Evolutionary conservation across 2,113 vertebrate genomes (phyloP).

Genomic region (Vulpes ferrilata): DNA sequence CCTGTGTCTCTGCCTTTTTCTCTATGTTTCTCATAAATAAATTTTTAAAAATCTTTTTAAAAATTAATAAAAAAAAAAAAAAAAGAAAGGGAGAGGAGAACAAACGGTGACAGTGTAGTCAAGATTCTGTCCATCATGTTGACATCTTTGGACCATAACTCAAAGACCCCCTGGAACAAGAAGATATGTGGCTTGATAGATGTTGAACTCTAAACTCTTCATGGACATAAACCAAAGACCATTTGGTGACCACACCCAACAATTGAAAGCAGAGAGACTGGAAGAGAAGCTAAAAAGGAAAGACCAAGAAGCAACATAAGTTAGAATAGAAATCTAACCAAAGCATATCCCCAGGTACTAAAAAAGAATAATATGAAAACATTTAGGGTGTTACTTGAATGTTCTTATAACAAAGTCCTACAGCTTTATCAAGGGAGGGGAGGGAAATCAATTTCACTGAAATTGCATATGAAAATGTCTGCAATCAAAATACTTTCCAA

Average conservation of each 20-base stretch:
- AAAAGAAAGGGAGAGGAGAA: neutral
- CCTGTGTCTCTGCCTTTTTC: too few species aligned
- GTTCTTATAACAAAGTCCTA: conserved; percentile 60
- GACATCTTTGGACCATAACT: neutral
- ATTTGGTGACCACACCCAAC: conserved; percentile 95
- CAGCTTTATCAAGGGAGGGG: conserved; percentile 59
- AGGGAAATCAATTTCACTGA: conserved; percentile 74
- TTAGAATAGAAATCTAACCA: conserved; percentile 94
- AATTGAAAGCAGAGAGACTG: conserved; percentile 95
- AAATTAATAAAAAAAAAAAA: too few species aligned
- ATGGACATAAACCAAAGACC: conserved; percentile 97
- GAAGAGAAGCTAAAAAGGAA: conserved; percentile 95
- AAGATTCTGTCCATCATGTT: neutral
- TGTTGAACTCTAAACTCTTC: conserved; percentile 92
- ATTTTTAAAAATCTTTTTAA: too few species aligned
- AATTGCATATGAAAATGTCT: conserved; percentile 75
- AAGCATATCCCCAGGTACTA: conserved; percentile 92
- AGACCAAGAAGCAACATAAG: conserved; percentile 92
- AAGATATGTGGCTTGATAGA: conserved; percentile 93
- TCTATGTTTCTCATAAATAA: too few species aligned
- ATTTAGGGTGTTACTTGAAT: conserved; percentile 62
- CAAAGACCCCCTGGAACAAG: conserved; percentile 77
- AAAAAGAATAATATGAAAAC: conserved; percentile 74
- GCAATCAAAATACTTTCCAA: conserved; percentile 82
- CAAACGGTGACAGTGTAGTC: rapidly evolving